These are phyloP conservation scores for Empidonax alnorum DNA, from an alignment of 2,113 vertebrate genomes.

Conservation along the genomic window DNA sequence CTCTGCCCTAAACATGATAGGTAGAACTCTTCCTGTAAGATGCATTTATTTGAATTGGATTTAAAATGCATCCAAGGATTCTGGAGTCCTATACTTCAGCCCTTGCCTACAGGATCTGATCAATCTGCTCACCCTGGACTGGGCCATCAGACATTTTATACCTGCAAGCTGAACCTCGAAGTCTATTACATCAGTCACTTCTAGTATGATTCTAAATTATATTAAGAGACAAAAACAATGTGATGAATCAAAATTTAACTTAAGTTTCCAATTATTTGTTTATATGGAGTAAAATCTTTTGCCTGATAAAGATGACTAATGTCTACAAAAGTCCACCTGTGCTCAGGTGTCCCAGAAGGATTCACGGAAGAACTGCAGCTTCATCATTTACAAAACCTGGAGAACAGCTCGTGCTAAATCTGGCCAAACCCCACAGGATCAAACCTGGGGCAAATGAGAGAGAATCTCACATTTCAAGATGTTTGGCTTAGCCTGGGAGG, in stretches of 20 bases:
- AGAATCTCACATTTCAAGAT: neutral
- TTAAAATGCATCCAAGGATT: neutral
- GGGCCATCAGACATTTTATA: neutral
- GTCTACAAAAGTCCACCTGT: neutral
- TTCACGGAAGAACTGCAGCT: neutral
- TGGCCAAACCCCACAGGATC: neutral
- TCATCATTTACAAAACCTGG: accelerated
- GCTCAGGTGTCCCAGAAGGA: neutral
- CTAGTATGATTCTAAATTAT: neutral
- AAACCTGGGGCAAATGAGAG: neutral
- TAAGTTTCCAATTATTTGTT: neutral
- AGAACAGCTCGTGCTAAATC: neutral
- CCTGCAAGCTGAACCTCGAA: neutral
- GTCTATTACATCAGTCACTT: neutral
- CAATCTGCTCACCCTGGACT: neutral
- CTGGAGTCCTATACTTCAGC: neutral
- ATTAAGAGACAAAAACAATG: neutral
- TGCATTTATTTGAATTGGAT: neutral
- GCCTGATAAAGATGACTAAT: neutral
- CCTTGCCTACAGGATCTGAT: neutral
- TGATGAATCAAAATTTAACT: neutral
- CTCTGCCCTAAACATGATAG: neutral
- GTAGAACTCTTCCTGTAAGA: neutral
- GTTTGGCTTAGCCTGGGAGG: neutral
- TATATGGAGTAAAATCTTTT: neutral